Evolutionary conservation across 2,888 invertebrate genomes (phyloP).

Genomic region (Carterocephalus palaemon): DNA sequence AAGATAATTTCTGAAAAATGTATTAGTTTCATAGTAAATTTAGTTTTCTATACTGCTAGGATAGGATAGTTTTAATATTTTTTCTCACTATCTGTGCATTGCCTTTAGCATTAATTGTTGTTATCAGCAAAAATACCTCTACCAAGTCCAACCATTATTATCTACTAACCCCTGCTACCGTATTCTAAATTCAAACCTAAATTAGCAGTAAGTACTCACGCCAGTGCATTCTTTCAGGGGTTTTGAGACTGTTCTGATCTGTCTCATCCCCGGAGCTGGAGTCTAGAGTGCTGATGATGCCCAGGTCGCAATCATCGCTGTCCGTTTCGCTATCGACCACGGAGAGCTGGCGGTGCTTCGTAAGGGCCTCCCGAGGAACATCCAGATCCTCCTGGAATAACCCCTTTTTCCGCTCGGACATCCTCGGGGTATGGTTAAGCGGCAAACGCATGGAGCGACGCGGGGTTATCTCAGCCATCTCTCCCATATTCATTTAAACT

Average conservation of each 20-base stretch:
- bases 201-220: slow-evolving; percentile 65
- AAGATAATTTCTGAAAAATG: too few species aligned
- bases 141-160: too few species aligned
- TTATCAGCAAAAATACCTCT: too few species aligned
- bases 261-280: slow-evolving; percentile 71
- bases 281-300: slow-evolving; percentile 78
- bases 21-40: too few species aligned
- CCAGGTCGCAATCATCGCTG: slow-evolving; percentile 76
- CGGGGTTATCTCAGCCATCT: slow-evolving; percentile 65
- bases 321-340: slow-evolving; percentile 72
- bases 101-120: too few species aligned
- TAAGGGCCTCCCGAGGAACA: slow-evolving; percentile 55
- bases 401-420: slow-evolving; percentile 81
- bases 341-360: slow-evolving; percentile 61
- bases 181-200: too few species aligned
- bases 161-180: too few species aligned
- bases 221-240: slow-evolving; percentile 56
- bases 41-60: too few species aligned
- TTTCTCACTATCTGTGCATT: too few species aligned
- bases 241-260: slow-evolving; percentile 56
- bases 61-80: too few species aligned
- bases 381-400: slow-evolving; percentile 70
- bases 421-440: slow-evolving; percentile 75
- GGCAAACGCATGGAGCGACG: slow-evolving; percentile 59
- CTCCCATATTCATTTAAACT: slow-evolving; percentile 34